phyloP scores from a whole-genome alignment of 2,113 vertebrate genomes.

The Spermophilus dauricus region DNA sequence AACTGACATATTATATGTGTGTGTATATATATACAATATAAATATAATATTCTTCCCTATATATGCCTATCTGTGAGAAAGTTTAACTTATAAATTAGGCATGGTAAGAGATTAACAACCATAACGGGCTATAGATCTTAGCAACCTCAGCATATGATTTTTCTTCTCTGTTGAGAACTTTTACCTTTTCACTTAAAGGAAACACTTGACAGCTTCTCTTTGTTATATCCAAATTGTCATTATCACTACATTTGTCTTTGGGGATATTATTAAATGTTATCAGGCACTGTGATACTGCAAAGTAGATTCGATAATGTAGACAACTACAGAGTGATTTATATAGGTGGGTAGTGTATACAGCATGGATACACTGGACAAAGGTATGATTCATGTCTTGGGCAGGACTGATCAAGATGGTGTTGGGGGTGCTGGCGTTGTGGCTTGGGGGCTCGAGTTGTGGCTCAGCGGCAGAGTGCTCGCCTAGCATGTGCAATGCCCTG shows the following conservation, averaged over 20 bases:
- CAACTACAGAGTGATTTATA: not conserved
- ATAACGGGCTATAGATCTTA: not conserved
- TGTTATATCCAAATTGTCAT: not conserved
- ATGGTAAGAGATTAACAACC: not conserved
- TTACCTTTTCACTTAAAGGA: not conserved
- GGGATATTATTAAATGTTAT: not conserved
- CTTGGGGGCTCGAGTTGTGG: too few species aligned
- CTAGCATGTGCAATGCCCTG: too few species aligned
- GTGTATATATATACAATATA: too few species aligned
- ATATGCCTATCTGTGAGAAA: not conserved
- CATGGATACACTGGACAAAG: not conserved
- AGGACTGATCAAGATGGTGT: not conserved
- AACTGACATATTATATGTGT: too few species aligned
- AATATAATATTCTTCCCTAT: not conserved
- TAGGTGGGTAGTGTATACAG: not conserved
- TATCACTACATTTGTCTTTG: not conserved
- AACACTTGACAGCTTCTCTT: not conserved
- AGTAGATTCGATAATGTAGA: not conserved
- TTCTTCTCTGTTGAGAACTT: not conserved
- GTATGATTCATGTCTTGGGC: not conserved
- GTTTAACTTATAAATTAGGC: not conserved
- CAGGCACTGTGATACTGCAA: not conserved
- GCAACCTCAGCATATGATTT: not conserved
- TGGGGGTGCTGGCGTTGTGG: too few species aligned
- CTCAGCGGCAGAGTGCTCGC: too few species aligned